Percentiles rank a stretch among this genome's conserved stretches.
phyloP scores from a whole-genome alignment of 2,797 vertebrate genomes.

The Dromococcyx pavoninus region DNA sequence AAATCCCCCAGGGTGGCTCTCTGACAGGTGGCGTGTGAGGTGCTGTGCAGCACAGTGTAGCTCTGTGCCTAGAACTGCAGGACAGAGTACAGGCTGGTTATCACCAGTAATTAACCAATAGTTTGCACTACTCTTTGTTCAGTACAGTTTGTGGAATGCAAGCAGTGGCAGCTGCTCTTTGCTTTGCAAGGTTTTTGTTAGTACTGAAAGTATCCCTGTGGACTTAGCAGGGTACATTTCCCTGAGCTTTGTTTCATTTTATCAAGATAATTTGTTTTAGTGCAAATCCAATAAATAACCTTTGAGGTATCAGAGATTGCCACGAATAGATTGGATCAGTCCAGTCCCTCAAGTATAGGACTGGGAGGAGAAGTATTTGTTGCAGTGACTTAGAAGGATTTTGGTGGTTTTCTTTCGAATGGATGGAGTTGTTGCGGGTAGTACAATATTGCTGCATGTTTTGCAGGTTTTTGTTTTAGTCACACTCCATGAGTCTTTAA shows the following conservation, averaged over 20 bases:
- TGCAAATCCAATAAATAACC: neutral
- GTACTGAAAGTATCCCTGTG: neutral
- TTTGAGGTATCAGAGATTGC: neutral
- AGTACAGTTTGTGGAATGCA: neutral
- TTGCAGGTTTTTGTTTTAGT: neutral
- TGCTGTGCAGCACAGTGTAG: neutral
- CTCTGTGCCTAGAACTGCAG: neutral
- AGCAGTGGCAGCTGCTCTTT: neutral
- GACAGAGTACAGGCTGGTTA: neutral
- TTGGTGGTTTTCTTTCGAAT: neutral
- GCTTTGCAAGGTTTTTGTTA: neutral
- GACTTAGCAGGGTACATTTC: neutral
- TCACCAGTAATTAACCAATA: neutral
- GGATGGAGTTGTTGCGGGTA: neutral
- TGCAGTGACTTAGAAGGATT: neutral
- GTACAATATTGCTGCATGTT: neutral
- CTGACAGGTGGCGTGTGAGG: accelerated
- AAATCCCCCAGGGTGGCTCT: neutral
- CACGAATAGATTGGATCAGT: neutral
- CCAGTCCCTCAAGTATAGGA: neutral
- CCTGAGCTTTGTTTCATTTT: neutral
- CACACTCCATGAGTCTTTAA: neutral
- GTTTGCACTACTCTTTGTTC: no score
- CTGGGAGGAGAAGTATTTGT: neutral
- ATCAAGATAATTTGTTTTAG: neutral